These are phyloP conservation scores for Biston betularia DNA, from an alignment of 2,888 invertebrate genomes.

Conservation along the genomic window DNA sequence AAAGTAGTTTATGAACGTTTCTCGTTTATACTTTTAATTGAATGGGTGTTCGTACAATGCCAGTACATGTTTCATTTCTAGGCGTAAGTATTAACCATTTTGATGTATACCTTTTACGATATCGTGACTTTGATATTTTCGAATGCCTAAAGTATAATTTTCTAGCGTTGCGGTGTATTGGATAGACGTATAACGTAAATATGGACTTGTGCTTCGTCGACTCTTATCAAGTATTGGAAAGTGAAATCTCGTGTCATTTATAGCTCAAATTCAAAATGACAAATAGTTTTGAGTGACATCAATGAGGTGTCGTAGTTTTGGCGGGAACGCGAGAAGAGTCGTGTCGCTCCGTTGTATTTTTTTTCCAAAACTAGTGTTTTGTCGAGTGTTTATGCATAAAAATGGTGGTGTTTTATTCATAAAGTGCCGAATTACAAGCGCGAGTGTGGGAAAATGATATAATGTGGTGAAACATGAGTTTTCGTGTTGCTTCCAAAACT, in stretches of 20 bases:
- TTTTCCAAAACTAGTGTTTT: no score
- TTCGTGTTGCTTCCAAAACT: no score
- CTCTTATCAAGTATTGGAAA: neutral
- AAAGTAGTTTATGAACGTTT: neutral
- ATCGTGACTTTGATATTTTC: conserved; percentile 51
- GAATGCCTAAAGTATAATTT: conserved; percentile 49
- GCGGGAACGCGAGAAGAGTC: no score
- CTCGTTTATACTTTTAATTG: conserved; percentile 11
- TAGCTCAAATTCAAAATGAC: neutral
- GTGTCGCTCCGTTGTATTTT: no score
- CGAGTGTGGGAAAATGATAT: no score
- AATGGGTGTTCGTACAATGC: conserved; percentile 47
- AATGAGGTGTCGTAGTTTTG: no score
- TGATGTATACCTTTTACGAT: conserved; percentile 55
- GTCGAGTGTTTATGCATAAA: no score
- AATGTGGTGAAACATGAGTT: no score
- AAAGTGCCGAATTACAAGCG: no score
- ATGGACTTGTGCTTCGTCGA: neutral
- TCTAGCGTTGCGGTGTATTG: conserved; percentile 43
- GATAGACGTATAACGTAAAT: conserved; percentile 24
- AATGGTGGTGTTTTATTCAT: no score
- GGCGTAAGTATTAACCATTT: conserved; percentile 55
- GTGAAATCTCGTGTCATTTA: neutral
- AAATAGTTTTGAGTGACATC: no score
- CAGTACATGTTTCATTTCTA: conserved; percentile 52